Evolutionary conservation across 2,113 vertebrate species (phyloP).

Genomic region (Lycocorax pyrrhopterus): DNA sequence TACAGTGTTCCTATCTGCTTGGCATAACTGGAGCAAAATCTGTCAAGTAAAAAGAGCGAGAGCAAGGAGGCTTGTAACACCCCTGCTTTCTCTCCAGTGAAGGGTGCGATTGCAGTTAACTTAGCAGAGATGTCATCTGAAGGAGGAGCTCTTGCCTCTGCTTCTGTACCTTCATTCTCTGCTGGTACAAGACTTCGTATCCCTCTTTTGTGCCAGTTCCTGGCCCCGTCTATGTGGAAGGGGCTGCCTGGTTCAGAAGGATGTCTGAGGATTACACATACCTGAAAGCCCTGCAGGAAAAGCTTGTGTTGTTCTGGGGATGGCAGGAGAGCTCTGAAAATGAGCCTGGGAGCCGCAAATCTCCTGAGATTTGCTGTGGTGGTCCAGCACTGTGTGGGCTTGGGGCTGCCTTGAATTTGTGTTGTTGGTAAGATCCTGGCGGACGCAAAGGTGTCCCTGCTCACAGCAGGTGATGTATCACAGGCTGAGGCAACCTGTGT

Average conservation of each 20-base stretch:
- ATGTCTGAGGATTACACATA: background rate
- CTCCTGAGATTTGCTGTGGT: background rate
- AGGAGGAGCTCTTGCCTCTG: conserved; percentile 2
- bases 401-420: background rate
- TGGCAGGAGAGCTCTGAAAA: background rate
- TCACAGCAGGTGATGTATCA: background rate
- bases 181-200: rapidly evolving
- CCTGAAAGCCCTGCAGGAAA: background rate
- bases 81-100: background rate
- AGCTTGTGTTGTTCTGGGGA: background rate
- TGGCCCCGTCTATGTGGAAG: background rate
- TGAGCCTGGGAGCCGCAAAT: background rate
- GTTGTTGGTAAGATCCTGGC: background rate
- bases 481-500: background rate
- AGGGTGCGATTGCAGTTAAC: background rate
- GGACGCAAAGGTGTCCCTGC: background rate
- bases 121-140: background rate
- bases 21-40: background rate
- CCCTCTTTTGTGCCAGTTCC: background rate
- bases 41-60: background rate
- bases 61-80: background rate
- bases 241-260: background rate
- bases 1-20: background rate
- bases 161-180: background rate
- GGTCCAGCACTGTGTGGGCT: background rate